These are phyloP conservation scores for Toxotes lorentzi DNA, from an alignment of 2,797 vertebrate genomes.

Conservation along the genomic window DNA sequence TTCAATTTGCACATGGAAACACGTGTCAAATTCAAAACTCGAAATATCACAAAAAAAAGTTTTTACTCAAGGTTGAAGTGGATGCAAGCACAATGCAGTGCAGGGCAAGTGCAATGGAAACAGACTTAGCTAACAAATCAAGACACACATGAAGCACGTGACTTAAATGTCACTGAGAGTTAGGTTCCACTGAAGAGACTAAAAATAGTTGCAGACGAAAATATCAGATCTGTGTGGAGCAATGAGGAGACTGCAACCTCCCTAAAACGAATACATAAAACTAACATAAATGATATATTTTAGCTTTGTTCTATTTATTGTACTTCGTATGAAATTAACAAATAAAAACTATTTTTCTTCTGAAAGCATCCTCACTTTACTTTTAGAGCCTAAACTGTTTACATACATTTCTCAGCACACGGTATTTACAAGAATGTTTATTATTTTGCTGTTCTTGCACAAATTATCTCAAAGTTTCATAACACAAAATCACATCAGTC, in stretches of 20 bases:
- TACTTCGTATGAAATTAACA: background rate
- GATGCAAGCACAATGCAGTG: background rate
- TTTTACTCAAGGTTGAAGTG: background rate
- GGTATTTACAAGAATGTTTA: too few species aligned
- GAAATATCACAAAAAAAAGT: background rate
- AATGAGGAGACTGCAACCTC: background rate
- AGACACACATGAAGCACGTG: background rate
- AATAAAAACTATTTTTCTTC: background rate
- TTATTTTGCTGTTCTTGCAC: too few species aligned
- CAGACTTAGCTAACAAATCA: background rate
- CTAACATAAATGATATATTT: background rate
- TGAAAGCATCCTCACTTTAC: background rate
- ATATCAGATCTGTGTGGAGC: background rate
- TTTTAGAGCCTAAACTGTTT: background rate
- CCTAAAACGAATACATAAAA: background rate
- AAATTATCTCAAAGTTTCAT: constrained; percentile 18
- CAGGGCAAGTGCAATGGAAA: background rate
- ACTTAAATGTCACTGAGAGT: background rate
- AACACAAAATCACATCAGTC: background rate
- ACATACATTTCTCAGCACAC: background rate
- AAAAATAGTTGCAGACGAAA: background rate
- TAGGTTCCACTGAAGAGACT: background rate
- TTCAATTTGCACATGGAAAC: background rate
- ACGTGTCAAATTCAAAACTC: too few species aligned
- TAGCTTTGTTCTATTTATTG: background rate